phyloP scores from a whole-genome alignment of 1,140 invertebrate species.

The Euglossa dilemma region DNA sequence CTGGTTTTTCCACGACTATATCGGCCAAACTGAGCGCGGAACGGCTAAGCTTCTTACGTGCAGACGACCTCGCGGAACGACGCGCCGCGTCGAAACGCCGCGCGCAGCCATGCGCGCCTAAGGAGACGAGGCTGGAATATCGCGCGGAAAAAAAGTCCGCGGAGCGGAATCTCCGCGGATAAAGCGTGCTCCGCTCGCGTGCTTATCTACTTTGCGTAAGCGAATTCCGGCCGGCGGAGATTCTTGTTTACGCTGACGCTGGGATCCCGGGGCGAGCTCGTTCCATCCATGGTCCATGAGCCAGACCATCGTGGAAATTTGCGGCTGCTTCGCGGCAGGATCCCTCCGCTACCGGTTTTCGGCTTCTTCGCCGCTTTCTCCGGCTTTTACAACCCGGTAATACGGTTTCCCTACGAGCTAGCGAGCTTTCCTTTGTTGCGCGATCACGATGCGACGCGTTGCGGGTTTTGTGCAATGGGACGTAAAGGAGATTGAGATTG shows the following conservation, averaged over 20 bases:
- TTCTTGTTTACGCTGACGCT: background rate
- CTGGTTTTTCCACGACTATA: slow-evolving; percentile 35
- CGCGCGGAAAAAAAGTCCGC: background rate
- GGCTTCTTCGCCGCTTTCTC: no score
- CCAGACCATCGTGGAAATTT: background rate
- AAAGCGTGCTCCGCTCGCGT: background rate
- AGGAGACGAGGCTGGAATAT: slow-evolving; percentile 26
- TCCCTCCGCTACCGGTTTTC: no score
- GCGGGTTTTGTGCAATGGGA: no score
- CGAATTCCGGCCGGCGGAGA: background rate
- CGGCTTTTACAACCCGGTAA: no score
- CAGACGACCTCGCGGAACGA: slow-evolving; percentile 2
- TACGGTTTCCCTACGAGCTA: no score
- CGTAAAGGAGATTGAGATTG: no score
- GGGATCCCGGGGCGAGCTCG: background rate
- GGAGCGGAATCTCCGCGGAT: slow-evolving; percentile 13
- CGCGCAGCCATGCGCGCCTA: background rate
- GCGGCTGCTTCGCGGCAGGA: no score
- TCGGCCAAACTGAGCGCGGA: slow-evolving; percentile 10
- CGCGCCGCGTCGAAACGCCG: slow-evolving; percentile 11
- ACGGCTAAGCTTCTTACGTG: slow-evolving; percentile 42
- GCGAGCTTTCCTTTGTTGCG: no score
- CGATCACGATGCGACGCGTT: no score
- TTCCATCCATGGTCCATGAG: background rate
- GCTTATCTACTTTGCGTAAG: slow-evolving; percentile 40